Percentiles rank a stretch among this genome's conserved stretches.
phyloP scores from a whole-genome alignment of 2,888 invertebrate genomes.

The Acleris emargana region DNA sequence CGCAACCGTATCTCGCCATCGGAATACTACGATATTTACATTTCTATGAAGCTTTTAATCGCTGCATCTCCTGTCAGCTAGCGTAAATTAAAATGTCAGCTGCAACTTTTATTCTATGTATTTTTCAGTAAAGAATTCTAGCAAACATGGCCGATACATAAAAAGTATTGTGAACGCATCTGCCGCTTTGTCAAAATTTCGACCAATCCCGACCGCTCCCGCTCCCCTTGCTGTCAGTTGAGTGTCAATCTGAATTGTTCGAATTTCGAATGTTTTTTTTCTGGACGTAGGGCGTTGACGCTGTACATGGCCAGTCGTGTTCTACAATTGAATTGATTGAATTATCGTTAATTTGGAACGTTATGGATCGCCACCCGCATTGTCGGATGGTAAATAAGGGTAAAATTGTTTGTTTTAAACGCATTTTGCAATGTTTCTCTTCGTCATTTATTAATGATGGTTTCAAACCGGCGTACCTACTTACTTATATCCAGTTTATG shows the following conservation, averaged over 20 bases:
- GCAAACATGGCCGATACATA: slow-evolving; percentile 75
- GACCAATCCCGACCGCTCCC: slow-evolving; percentile 71
- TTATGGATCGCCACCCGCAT: slow-evolving; percentile 80
- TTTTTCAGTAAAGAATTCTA: slow-evolving; percentile 63
- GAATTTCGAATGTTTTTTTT: slow-evolving; percentile 73
- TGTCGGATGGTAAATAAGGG: slow-evolving; percentile 62
- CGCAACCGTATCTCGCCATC: slow-evolving; percentile 48
- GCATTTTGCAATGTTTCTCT: background rate
- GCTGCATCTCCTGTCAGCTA: slow-evolving; percentile 67
- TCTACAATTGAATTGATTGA: slow-evolving; percentile 81
- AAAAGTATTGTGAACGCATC: slow-evolving; percentile 71
- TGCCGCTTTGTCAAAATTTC: slow-evolving; percentile 79
- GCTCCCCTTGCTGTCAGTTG: slow-evolving; percentile 81
- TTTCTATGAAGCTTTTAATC: slow-evolving; percentile 61
- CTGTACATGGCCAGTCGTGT: slow-evolving; percentile 73
- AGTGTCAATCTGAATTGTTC: slow-evolving; percentile 68
- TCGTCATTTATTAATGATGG: background rate
- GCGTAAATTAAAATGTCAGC: slow-evolving; percentile 72
- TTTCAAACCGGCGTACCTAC: background rate
- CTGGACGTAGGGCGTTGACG: slow-evolving; percentile 75
- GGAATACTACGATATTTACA: slow-evolving; percentile 54
- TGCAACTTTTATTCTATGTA: slow-evolving; percentile 51
- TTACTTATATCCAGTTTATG: too few relatives aligned
- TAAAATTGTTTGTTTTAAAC: slow-evolving; percentile 21
- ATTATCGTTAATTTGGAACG: slow-evolving; percentile 75